A percentile compares a stretch with the other conserved stretches of the same genome.
These are phyloP conservation scores for Ptychochromis oligacanthus DNA, from an alignment of 2,113 vertebrate species.

Conservation along the genomic window DNA sequence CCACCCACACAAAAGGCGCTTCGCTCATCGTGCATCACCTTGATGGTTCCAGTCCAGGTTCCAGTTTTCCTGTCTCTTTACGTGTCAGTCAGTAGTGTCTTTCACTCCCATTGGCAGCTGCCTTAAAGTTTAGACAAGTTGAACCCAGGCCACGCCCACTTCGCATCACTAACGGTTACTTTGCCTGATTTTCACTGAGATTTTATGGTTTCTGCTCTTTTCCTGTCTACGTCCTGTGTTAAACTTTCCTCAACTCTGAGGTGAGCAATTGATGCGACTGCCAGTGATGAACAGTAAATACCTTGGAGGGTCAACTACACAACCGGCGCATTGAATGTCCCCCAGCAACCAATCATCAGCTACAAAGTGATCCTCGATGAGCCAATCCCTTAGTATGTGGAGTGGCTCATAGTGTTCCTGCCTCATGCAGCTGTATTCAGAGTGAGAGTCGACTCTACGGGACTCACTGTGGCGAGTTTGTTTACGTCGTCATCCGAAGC, in stretches of 20 bases:
- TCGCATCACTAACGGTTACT: not conserved
- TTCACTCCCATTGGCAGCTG: not conserved
- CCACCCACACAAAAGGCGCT: too few relatives aligned
- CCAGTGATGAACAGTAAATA: too few relatives aligned
- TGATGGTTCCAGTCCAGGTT: not conserved
- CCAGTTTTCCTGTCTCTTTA: not conserved
- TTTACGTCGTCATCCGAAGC: constrained; percentile 22
- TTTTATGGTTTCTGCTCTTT: too few relatives aligned
- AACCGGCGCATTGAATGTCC: accelerated
- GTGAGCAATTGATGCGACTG: too few relatives aligned
- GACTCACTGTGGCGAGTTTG: constrained; percentile 33
- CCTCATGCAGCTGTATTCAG: not conserved
- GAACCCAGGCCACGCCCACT: not conserved
- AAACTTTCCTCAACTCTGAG: too few relatives aligned
- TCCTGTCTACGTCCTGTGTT: too few relatives aligned
- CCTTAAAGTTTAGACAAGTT: accelerated
- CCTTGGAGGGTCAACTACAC: too few relatives aligned
- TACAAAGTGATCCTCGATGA: not conserved
- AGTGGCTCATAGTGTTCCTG: not conserved
- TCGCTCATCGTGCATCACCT: too few relatives aligned
- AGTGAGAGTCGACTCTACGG: accelerated
- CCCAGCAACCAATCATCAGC: too few relatives aligned
- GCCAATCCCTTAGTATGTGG: not conserved
- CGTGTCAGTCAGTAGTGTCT: not conserved
- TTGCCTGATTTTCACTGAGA: too few relatives aligned